phyloP scores from a whole-genome alignment of 2,113 vertebrate species.

The Myanophis thanlyinensis region DNA sequence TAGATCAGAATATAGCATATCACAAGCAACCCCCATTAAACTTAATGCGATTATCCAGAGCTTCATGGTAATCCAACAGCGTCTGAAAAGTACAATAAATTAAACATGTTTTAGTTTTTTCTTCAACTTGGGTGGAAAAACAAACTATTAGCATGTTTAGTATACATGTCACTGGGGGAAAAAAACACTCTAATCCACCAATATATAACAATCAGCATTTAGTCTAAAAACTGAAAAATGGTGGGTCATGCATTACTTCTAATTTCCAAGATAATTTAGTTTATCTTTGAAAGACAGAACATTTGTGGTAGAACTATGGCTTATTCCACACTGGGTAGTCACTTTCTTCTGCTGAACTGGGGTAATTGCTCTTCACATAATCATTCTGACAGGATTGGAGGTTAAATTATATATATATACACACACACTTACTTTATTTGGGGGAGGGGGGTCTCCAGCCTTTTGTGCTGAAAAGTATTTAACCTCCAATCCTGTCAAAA shows the following conservation, averaged over 20 bases:
- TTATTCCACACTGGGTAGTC: not conserved
- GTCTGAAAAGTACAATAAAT: constrained; percentile 56
- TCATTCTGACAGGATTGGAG: not conserved
- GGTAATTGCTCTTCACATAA: not conserved
- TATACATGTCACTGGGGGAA: not conserved
- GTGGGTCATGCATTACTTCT: not conserved
- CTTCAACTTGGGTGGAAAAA: not conserved
- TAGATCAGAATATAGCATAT: constrained; percentile 73
- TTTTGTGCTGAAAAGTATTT: too few species aligned
- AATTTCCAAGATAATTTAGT: not conserved
- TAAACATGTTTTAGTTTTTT: not conserved
- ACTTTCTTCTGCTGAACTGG: not conserved
- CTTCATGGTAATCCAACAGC: constrained; percentile 77
- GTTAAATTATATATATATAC: too few species aligned
- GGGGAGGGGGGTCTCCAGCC: too few species aligned
- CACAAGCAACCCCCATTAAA: constrained; percentile 69
- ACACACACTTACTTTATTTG: too few species aligned
- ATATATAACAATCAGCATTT: not conserved
- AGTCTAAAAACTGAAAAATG: not conserved
- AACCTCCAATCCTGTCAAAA: not conserved
- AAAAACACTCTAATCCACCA: fast-evolving
- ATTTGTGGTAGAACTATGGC: not conserved
- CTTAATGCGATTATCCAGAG: constrained; percentile 78
- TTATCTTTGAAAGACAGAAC: too few species aligned
- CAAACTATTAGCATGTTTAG: not conserved